These are phyloP conservation scores for Oophaga sylvatica DNA, from an alignment of 2,797 vertebrate species.

Conservation along the genomic window DNA sequence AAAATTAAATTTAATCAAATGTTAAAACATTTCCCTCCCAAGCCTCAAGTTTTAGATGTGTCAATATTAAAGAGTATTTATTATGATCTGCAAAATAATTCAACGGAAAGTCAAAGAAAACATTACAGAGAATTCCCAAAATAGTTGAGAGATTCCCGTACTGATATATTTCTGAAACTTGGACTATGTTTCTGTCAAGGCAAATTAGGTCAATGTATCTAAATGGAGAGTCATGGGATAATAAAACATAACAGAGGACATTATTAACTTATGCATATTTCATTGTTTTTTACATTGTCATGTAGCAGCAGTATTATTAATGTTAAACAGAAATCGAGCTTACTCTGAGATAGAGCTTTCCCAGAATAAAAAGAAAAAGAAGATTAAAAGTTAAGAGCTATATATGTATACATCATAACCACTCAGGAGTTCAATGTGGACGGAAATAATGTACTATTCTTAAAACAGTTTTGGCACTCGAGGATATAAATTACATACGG, in stretches of 20 bases:
- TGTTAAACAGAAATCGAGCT: conserved; percentile 60
- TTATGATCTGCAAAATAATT: conserved; percentile 42
- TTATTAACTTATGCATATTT: conserved; percentile 74
- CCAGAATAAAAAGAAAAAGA: background rate
- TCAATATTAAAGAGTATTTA: conserved; percentile 40
- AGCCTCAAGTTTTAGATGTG: conserved; percentile 18
- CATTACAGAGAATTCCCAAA: conserved; percentile 57
- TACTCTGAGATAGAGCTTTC: conserved; percentile 1
- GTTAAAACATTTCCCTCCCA: background rate
- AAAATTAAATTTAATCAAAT: conserved; percentile 28
- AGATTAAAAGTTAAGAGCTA: background rate
- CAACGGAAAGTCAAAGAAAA: conserved; percentile 27
- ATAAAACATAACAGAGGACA: conserved; percentile 69
- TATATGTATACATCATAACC: background rate
- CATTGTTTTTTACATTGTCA: conserved; percentile 72
- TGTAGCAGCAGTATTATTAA: conserved; percentile 74
- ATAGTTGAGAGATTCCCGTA: conserved; percentile 66
- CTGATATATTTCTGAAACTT: conserved; percentile 71
- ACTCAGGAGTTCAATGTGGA: background rate
- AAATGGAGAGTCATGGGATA: conserved; percentile 70
- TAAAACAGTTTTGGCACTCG: background rate
- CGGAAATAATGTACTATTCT: background rate
- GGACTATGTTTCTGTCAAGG: conserved; percentile 73
- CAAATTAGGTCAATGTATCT: conserved; percentile 73
- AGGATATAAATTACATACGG: background rate